Conservation (phyloP, 2,888 invertebrate genomes). For the Aleiodes testaceus region DNA sequence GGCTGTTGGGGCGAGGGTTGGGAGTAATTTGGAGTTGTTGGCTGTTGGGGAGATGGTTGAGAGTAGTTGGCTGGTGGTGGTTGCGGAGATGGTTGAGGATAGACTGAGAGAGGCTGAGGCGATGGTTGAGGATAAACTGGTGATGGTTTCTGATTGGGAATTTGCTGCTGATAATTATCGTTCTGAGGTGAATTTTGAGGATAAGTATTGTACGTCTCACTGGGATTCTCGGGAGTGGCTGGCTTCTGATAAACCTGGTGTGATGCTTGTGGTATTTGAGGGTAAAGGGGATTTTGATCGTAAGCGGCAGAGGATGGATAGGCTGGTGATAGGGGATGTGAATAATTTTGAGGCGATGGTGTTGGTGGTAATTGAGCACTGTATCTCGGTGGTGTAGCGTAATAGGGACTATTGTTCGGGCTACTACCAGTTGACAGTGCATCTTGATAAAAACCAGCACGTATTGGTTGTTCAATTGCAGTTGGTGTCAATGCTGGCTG, state of each 20-base stretch:
- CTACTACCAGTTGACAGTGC: slow-evolving; percentile 88
- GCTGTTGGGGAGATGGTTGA: slow-evolving; percentile 64
- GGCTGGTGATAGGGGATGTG: slow-evolving; percentile 75
- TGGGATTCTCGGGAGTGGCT: slow-evolving; percentile 58
- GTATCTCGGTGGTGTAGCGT: slow-evolving; percentile 75
- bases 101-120: slow-evolving; percentile 57
- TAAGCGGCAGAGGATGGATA: slow-evolving; percentile 75
- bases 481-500: slow-evolving; percentile 73
- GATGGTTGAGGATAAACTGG: slow-evolving; percentile 62
- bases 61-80: slow-evolving; percentile 64
- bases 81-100: slow-evolving; percentile 71
- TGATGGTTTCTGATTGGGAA: slow-evolving; percentile 53
- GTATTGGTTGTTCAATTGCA: slow-evolving; percentile 85
- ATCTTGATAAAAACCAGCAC: slow-evolving; percentile 90
- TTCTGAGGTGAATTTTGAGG: slow-evolving; percentile 53
- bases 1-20: slow-evolving; percentile 70
- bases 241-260: slow-evolving; percentile 65
- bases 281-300: slow-evolving; percentile 66
- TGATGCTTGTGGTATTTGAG: slow-evolving; percentile 60
- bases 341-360: slow-evolving; percentile 76
- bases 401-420: slow-evolving; percentile 81
- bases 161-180: slow-evolving; percentile 66
- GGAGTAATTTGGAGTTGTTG: slow-evolving; percentile 73
- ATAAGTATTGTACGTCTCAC: slow-evolving; percentile 54
- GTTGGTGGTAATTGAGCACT: slow-evolving; percentile 84